A percentile compares a stretch with the other conserved stretches of the same genome.
Conservation (phyloP, 2,797 vertebrate species). For the Enteromius fasciolatus region DNA sequence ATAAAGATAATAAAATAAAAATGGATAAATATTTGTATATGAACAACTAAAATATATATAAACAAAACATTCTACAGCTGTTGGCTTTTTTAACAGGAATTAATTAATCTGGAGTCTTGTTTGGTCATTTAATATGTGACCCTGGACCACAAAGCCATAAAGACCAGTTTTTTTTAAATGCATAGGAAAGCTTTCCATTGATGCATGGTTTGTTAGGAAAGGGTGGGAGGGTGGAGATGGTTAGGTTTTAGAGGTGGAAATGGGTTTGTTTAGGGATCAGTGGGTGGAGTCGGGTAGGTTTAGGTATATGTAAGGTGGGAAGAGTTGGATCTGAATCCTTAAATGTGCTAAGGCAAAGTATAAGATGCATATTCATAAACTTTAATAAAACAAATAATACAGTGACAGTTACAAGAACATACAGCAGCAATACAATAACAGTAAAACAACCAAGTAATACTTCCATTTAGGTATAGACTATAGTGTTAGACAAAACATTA, state of each 20-base stretch:
- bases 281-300: too few species aligned
- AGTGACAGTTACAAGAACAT: slow-evolving; percentile 41
- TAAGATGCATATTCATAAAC: slow-evolving; percentile 31
- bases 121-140: background rate
- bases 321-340: too few species aligned
- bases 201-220: too few species aligned
- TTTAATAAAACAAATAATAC: slow-evolving; percentile 54
- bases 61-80: background rate
- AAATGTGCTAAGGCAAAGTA: background rate
- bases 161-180: too few species aligned
- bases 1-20: background rate
- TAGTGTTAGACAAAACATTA: slow-evolving; percentile 70
- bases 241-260: too few species aligned
- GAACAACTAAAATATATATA: background rate
- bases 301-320: too few species aligned
- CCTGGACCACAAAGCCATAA: too few species aligned
- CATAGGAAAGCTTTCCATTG: too few species aligned
- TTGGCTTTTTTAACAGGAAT: background rate
- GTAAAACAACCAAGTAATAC: slow-evolving; percentile 31
- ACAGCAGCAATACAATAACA: slow-evolving; percentile 44
- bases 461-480: slow-evolving; percentile 43
- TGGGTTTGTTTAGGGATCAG: too few species aligned
- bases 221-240: too few species aligned
- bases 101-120: background rate
- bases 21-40: background rate